A percentile compares a stretch with the other conserved stretches of the same genome.
Evolutionary conservation across 2,888 invertebrate species (phyloP).

Genomic region (Helicoverpa assulta): DNA sequence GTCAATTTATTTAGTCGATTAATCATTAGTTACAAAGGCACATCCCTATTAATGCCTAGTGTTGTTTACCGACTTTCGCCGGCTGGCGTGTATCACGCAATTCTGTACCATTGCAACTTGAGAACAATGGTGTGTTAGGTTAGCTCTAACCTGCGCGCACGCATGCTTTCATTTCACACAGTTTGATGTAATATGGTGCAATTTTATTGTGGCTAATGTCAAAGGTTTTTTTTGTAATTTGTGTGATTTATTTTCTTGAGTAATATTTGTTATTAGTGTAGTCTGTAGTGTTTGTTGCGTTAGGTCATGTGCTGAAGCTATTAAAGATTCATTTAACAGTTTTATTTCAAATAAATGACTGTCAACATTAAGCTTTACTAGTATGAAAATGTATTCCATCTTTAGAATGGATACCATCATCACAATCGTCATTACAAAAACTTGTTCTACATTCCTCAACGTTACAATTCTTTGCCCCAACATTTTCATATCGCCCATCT

Average conservation of each 20-base stretch:
- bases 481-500: neutral
- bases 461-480: neutral
- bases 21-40: conserved; percentile 55
- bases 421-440: neutral
- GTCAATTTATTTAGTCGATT: conserved; percentile 48
- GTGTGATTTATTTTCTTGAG: conserved; percentile 42
- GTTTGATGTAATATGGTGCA: conserved; percentile 61
- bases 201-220: conserved; percentile 61
- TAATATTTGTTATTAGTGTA: conserved; percentile 39
- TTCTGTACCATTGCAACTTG: conserved; percentile 60
- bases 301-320: neutral
- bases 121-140: conserved; percentile 74
- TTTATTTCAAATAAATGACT: neutral
- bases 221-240: conserved; percentile 54
- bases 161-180: conserved; percentile 67
- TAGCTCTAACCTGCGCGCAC: conserved; percentile 65
- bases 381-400: neutral
- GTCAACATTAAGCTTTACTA: neutral
- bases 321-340: neutral
- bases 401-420: neutral
- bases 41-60: conserved; percentile 70
- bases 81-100: conserved; percentile 72
- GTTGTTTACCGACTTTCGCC: conserved; percentile 77
- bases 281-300: conserved; percentile 16
- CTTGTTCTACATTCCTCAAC: neutral